Conservation (phyloP, 2,797 vertebrate species). For the Odontamblyopus rebecca region DNA sequence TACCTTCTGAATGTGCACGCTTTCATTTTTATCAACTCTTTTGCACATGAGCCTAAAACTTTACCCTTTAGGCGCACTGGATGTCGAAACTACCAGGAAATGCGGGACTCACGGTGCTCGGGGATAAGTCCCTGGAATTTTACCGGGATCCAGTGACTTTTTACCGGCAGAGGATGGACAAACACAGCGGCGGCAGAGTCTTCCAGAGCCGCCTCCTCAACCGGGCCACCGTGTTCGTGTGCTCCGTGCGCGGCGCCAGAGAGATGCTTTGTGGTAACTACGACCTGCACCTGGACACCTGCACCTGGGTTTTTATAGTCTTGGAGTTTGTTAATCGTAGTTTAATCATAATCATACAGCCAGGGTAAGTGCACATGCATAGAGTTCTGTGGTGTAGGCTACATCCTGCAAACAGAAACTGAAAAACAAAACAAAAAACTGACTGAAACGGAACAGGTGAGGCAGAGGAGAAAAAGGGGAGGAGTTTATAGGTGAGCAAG, state of each 20-base stretch:
- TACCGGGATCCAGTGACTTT: conserved; percentile 71
- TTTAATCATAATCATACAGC: not conserved
- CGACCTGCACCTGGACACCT: not conserved
- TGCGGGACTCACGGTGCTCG: conserved; percentile 63
- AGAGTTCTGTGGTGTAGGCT: no score
- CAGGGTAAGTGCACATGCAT: no score
- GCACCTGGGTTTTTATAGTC: not conserved
- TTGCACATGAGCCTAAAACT: not conserved
- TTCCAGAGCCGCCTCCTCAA: conserved; percentile 67
- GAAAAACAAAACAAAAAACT: no score
- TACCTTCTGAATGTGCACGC: not conserved
- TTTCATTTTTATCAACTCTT: not conserved
- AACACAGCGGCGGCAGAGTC: conserved; percentile 55
- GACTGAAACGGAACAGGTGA: no score
- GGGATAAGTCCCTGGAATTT: conserved; percentile 72
- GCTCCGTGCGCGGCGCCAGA: conserved; percentile 55
- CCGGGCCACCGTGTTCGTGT: conserved; percentile 65
- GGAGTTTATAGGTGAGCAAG: no score
- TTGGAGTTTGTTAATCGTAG: not conserved
- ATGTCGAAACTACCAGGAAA: conserved; percentile 68
- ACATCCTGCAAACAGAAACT: no score
- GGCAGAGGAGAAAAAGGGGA: no score
- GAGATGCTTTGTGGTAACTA: conserved; percentile 59
- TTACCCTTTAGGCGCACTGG: not conserved
- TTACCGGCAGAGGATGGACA: conserved; percentile 58